Evolutionary conservation across 2,888 invertebrate species (phyloP), one percentile per base, ranked within the genome.

Genomic region (Congeria kusceri): DNA sequence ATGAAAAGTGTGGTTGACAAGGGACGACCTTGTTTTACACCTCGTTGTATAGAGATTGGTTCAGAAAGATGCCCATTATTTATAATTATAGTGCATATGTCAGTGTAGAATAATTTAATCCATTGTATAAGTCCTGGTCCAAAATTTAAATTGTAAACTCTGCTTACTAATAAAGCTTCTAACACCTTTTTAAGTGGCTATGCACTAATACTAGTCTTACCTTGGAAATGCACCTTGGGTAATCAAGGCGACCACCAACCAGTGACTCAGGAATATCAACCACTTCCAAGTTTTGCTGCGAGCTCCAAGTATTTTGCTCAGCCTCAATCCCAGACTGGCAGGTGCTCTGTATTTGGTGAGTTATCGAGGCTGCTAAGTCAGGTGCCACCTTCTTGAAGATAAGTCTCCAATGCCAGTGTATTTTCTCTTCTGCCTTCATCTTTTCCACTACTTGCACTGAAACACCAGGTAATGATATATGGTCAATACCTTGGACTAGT

Each of bases 351-450:
- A 92, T 84, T 56, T 80, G 81, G 20, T 84, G 77, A 49, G 91
- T 90, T 7, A 92, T 83, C 61, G 85, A 88, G 57, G 87, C 84
- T 1, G 91, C 88, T 23, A 92, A 65, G 56, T 91, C 91, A 5
- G 86, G 80, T 3, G 88, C 82, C 29, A 92, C 78, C 73, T 89
- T 90, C 77, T 91, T 90, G 75, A 92, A 92, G 69, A 89, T 87
- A 32, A 88, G 71, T 61, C 88, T 89, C 92, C 92, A 92, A 64
- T 91, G 87, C 92, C 92, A 92, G 39, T 80, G 73, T 11, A 90
- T 78, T 64, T 86, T 87, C 66, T 91, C 91, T 64, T 92, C 91
- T 9, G 86, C 68, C 62, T 88, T 86, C 57, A 86, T 87, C 77
- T 89, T 90, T 70, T 92, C 92, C 32, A 92, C 80, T 47, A 92